Evolutionary conservation across 2,797 vertebrate genomes (phyloP).

Genomic region (Loriculus beryllinus): DNA sequence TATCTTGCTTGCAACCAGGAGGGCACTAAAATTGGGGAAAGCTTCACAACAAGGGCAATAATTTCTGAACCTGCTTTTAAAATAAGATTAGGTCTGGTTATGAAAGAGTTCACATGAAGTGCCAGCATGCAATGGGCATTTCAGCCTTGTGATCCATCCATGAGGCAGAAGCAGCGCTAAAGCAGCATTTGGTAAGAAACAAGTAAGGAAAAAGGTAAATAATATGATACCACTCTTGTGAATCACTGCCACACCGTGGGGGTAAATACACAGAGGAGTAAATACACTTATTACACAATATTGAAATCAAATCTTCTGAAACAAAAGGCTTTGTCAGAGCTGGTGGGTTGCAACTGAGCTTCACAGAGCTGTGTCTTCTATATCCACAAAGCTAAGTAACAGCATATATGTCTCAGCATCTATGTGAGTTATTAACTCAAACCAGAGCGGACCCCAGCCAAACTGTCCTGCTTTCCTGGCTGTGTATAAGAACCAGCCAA

Average conservation of each 20-base stretch:
- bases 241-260: not conserved
- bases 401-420: not conserved
- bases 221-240: not conserved
- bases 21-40: not conserved
- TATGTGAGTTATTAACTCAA: not conserved
- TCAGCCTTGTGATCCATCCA: not conserved
- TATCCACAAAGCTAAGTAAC: not conserved
- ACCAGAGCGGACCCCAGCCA: not conserved
- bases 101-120: fast-evolving
- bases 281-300: not conserved
- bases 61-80: not conserved
- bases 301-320: not conserved
- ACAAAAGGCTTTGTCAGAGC: not conserved
- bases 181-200: not conserved
- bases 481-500: not conserved
- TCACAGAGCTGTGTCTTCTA: not conserved
- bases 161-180: not conserved
- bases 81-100: not conserved
- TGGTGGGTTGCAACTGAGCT: not conserved
- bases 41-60: fast-evolving
- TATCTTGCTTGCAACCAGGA: not conserved
- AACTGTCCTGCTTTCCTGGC: not conserved
- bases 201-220: not conserved
- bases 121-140: not conserved
- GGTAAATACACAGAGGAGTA: not conserved